Evolutionary conservation across 2,797 vertebrate genomes (phyloP).

Genomic region (Melanotaenia maccullochi): DNA sequence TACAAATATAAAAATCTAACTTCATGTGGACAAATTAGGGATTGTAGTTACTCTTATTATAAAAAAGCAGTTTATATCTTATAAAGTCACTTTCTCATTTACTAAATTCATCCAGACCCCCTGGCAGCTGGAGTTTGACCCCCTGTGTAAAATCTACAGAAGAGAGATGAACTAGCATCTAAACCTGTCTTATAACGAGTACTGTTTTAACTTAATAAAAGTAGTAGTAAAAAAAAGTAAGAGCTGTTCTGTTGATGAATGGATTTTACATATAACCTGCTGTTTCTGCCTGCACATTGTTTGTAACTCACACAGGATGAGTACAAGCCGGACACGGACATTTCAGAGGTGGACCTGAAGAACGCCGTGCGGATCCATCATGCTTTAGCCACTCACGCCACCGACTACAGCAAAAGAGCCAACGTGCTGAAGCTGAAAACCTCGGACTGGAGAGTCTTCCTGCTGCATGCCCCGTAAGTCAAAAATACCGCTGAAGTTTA

Average conservation of each 20-base stretch:
- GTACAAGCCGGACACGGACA: conserved; percentile 94
- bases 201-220: too few relatives aligned
- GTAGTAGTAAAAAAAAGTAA: too few relatives aligned
- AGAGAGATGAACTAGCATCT: too few relatives aligned
- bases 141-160: too few relatives aligned
- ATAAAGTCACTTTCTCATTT: too few relatives aligned
- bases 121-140: too few relatives aligned
- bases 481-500: background rate
- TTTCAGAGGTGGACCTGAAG: conserved; percentile 96
- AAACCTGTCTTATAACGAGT: too few relatives aligned
- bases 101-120: too few relatives aligned
- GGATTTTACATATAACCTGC: background rate
- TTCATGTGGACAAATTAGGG: too few relatives aligned
- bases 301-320: conserved; percentile 85
- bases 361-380: conserved; percentile 95
- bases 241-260: background rate
- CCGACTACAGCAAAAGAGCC: conserved; percentile 95
- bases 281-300: background rate
- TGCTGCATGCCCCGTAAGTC: conserved; percentile 94
- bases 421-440: conserved; percentile 97
- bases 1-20: too few relatives aligned
- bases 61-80: too few relatives aligned
- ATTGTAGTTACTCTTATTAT: too few relatives aligned
- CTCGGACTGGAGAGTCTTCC: conserved; percentile 97
- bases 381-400: conserved; percentile 92